Evolutionary conservation across 2,797 vertebrate genomes (phyloP), one percentile per base, ranked within the genome.

Genomic region (Clarias laeviceps): DNA sequence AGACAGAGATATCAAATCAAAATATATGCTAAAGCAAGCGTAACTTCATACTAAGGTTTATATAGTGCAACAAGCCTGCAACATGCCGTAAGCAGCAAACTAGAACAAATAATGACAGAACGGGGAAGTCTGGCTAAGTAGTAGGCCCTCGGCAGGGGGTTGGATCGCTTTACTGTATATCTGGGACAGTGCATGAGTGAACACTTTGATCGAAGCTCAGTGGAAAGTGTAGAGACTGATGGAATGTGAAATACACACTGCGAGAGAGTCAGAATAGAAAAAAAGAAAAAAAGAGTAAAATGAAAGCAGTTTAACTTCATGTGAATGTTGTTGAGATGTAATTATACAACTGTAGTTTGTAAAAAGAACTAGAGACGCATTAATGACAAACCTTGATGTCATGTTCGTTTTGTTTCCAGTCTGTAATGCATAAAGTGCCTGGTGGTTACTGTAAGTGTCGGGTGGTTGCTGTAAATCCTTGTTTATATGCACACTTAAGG

Each of bases 21-120:
- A 45, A 1, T 29, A 4, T 59, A 54, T 1, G 34, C 1, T 0
- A 54, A 29, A 14, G 8, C 56, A 77, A 61, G n/a, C 14, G 66
- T 8, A 24, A 37, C 78, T 45, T 14, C 40, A 12, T 8, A 2
- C 61, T 29, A 12, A 9, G 27, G 27, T 61, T 20, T 34, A 73
- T 56, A 59, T 34, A 14, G 68, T 9, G 69, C 70, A 81, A 84
- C 69, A 29, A n/a, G 17, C 50, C 34, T 34, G 77, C 62, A 80
- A 80, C 69, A 34, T 11, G 24, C 15, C 54, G 40, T 69, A 56
- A 27, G 64, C 50, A 50, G 62, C 62, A 66, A 68, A 84, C 78
- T 69, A 76, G 78, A 87, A 84, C 69, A 84, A 45, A 84, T 83
- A 79, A 72, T 72, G 74, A 83, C 74, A 82, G 54, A 81, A 81